Conservation (phyloP, 2,113 vertebrate genomes). For the Lanius ludovicianus region DNA sequence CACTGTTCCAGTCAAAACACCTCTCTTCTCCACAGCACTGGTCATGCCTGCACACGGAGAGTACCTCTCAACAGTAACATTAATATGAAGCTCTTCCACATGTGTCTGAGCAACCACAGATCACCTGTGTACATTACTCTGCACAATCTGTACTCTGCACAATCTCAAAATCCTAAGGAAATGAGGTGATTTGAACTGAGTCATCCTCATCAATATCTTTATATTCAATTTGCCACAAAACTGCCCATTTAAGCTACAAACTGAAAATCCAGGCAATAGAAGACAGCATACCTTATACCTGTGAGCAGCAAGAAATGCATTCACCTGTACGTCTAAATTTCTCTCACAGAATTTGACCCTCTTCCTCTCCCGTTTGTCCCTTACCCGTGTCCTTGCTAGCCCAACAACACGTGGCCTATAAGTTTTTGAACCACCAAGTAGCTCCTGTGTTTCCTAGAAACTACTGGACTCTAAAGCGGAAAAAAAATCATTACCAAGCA, state of each 20-base stretch:
- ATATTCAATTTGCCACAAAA: not conserved
- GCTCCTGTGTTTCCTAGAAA: not conserved
- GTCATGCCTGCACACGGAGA: accelerated
- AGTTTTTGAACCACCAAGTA: not conserved
- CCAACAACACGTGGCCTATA: not conserved
- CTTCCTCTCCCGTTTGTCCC: not conserved
- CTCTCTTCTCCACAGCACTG: not conserved
- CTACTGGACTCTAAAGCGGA: not conserved
- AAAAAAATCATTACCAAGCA: not conserved
- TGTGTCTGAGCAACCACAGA: not conserved
- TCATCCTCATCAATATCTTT: not conserved
- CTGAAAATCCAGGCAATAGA: not conserved
- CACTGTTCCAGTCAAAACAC: not conserved
- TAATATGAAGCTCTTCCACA: not conserved
- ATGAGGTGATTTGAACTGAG: not conserved
- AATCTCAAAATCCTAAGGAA: not conserved
- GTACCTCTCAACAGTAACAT: not conserved
- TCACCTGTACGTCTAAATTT: accelerated
- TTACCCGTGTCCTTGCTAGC: not conserved
- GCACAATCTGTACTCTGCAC: not conserved
- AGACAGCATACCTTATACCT: not conserved
- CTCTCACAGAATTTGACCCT: not conserved
- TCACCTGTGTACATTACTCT: not conserved
- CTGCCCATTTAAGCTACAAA: not conserved
- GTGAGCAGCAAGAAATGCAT: not conserved